Evolutionary conservation across 2,113 vertebrate species (phyloP), one percentile per base, ranked within the genome.

Genomic region (Australoheros scitulus): DNA sequence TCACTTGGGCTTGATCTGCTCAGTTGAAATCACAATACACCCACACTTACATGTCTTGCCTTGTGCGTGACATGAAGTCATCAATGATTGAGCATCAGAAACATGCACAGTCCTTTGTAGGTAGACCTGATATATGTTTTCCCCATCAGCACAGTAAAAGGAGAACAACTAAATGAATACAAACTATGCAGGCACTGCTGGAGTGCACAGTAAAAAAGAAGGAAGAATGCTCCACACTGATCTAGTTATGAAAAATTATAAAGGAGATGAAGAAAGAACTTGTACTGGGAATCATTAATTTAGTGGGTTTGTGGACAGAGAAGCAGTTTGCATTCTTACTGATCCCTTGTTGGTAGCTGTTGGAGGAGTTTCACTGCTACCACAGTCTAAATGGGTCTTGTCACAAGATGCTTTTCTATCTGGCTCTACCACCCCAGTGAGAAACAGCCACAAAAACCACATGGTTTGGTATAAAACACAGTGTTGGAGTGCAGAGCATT

Each of bases 401-500:
- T 79, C 7, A 50, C 7, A 57, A 78, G 72, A 79, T 55, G 61
- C 38, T 74, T 80, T 61, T 36, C 15, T 74, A 20, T 61, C 57
- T 0, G 7, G 38, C 75, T 63, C 18, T 29, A 72, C 60, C 36
- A 18, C 29, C 64, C 74, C 26, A 50, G 20, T 61, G 77, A 81
- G 43, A 47, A 26, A 17, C 3, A 47, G 6, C 58, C 74, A 56
- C 63, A 76, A 55, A 41, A 78, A 17, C 34, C 75, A 58, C 79
- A 57, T 2, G 26, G 18, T 52, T 29, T 68, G 29, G 59, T 76
- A 59, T 82, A 74, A 82, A 57, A 81, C 38, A 6, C 57, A 52
- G 56, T 29, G 11, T 70, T 70, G 13, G 50, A 17, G 17, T 47
- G 24, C 47, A 15, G 17, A 61, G 38, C 6, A 22, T 26, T 72